Base-by-base conservation (phyloP, 1,140 invertebrate species). In the Nasonia giraulti region DNA sequence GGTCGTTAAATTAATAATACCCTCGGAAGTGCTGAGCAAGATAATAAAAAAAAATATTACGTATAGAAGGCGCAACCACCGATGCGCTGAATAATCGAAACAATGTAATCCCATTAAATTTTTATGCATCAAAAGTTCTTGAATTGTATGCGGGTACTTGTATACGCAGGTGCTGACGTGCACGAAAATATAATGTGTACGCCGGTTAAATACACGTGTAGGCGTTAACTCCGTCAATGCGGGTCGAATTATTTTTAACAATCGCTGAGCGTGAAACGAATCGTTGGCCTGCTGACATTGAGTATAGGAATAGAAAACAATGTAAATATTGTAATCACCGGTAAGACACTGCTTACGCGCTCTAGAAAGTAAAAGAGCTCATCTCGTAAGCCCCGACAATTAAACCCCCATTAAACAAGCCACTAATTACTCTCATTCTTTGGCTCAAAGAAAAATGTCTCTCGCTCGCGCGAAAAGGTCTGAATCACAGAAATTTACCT, bases 371-470 rank as follows among this genome's bases (percentile, higher is more conserved):
- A 62, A 20, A 62, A 62, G 55, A 62, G 20, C 55, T 20, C 20
- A 62, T 62, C 55, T 62, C 55, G 55, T n/a, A n/a, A 62, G 4
- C 12, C 20, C 17, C 55, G 17, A 7, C 55, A 62, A 62, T 62
- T 20, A 62, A 62, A 62, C 55, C 17, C n/a, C 20, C 55, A n/a
- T 62, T 62, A 62, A 62, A 62, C 14, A 62, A 62, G 55, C 17
- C 55, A n/a, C 55, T 62, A n/a, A 62, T 62, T 62, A 62, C 55
- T 62, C 55, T 62, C 55, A n/a, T 62, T 62, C 55, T 62, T n/a
- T 20, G 20, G 20, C 20, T 20, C 17, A 7, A 55, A 62, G 17
- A 17, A 62, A 17, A 62, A n/a, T 17, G 0, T 62, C 20, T 62
- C 55, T n/a, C 20, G 3, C 55, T 62, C 55, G 50, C 17, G 20